Evolutionary conservation across 1,140 invertebrate genomes (phyloP).

Genomic region (Ectropis grisescens): DNA sequence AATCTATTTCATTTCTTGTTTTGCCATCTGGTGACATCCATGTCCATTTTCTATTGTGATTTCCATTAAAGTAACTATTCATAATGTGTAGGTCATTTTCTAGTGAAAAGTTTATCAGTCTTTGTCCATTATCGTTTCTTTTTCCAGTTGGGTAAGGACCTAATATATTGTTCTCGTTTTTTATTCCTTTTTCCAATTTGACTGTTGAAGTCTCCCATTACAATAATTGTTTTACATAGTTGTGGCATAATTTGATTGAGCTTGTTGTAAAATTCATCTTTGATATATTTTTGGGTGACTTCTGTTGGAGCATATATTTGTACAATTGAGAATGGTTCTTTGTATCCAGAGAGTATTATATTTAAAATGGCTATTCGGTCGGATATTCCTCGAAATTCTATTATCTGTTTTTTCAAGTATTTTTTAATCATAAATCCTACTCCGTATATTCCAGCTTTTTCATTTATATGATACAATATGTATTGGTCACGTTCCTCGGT

Average conservation of each 20-base stretch:
- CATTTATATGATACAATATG: not conserved
- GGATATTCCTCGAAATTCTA: not conserved
- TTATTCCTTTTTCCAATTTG: not conserved
- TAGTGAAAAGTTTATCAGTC: not conserved
- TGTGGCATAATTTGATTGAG: not conserved
- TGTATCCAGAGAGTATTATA: not conserved
- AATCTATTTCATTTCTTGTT: not conserved
- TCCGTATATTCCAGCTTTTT: not conserved
- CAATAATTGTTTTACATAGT: not conserved
- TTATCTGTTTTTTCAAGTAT: not conserved
- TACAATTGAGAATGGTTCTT: not conserved
- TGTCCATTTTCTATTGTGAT: not conserved
- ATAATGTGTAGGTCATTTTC: not conserved
- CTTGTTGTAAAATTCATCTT: not conserved
- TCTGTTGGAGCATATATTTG: constrained; percentile 1
- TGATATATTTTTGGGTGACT: not conserved
- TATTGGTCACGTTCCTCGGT: constrained; percentile 2
- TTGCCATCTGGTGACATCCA: not conserved
- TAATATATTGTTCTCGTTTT: not conserved
- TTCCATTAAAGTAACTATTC: not conserved
- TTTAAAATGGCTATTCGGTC: not conserved
- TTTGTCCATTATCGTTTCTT: not conserved
- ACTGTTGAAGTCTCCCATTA: not conserved
- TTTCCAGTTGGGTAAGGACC: not conserved
- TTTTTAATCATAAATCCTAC: constrained; percentile 1